Base-by-base conservation (phyloP, 1,140 invertebrate species). In the Diorhabda sublineata region DNA sequence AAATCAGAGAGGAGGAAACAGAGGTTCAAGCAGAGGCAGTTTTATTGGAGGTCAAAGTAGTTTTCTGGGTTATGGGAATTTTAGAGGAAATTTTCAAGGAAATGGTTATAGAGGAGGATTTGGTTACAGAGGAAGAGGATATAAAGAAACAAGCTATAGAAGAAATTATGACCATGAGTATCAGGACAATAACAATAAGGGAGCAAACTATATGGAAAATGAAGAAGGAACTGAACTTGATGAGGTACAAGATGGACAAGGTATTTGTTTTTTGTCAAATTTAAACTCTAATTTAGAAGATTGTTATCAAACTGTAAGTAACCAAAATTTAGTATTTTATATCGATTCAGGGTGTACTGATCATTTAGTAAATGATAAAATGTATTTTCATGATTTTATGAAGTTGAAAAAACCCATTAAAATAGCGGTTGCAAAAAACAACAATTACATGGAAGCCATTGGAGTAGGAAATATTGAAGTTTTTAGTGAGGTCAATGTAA, bases 251-350 rank as follows among this genome's bases (percentile, higher is more conserved):
- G 59, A 47, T 42, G 26, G 42, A 42, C 26, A 43, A 52, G 60
- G 66, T 56, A 56, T 61, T 45, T 61, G 66, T 52, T 68, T 62
- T 61, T 60, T 60, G 42, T 5, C 57, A 52, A 52, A 52, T 52
- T 5, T 52, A 52, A 52, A 52, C 5, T 52, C 45, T 3, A 3
- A 61, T 61, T 3, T 6, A n/a, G 3, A 9, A 41, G 11, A 61
- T 3, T 41, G 11, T 26, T n/a, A 59, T 8, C 11, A 68, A 3
- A 11, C 8, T 47, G 41, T 11, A 8, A 42, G 2, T 56, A 56
- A 64, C 26, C 8, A 52, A 6, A 52, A 52, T 6, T 5, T 52
- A 52, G 5, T 52, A 9, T 52, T 52, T 52, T 52, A 52, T 52
- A 5, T 52, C 5, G 1, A 52, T 52, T 52, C 45, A 52, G 45